Evolutionary conservation across 2,888 invertebrate species (phyloP).

Genomic region (Mylabris sibirica): DNA sequence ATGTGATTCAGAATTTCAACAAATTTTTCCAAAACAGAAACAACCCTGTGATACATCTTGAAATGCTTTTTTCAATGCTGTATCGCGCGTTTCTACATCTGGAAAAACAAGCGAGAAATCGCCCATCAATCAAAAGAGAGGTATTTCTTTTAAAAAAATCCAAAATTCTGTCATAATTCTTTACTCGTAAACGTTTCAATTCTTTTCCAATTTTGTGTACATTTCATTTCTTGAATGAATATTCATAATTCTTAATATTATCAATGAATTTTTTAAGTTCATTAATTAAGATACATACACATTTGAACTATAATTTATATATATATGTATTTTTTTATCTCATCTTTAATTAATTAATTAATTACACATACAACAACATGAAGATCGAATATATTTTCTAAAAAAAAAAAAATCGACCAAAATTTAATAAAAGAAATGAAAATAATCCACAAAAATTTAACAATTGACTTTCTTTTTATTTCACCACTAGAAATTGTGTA

Average conservation of each 20-base stretch:
- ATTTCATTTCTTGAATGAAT: background rate
- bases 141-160: background rate
- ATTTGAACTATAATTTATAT: conserved; percentile 6
- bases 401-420: background rate
- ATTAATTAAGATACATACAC: conserved; percentile 13
- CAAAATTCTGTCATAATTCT: too few relatives aligned
- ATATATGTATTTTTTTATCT: background rate
- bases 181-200: too few relatives aligned
- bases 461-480: conserved; percentile 1
- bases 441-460: background rate
- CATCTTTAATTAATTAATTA: background rate
- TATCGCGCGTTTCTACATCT: too few relatives aligned
- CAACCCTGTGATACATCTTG: too few relatives aligned
- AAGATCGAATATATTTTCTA: background rate
- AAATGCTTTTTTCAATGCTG: too few relatives aligned
- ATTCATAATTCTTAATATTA: background rate
- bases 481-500: background rate
- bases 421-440: background rate
- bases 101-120: too few relatives aligned
- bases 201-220: conserved; percentile 1
- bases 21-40: too few relatives aligned
- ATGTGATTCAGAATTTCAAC: too few relatives aligned
- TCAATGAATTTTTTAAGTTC: background rate
- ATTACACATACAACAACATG: conserved; percentile 13
- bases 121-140: too few relatives aligned